Conservation (phyloP, 2,797 vertebrate genomes). For the Cossypha polioptera region DNA sequence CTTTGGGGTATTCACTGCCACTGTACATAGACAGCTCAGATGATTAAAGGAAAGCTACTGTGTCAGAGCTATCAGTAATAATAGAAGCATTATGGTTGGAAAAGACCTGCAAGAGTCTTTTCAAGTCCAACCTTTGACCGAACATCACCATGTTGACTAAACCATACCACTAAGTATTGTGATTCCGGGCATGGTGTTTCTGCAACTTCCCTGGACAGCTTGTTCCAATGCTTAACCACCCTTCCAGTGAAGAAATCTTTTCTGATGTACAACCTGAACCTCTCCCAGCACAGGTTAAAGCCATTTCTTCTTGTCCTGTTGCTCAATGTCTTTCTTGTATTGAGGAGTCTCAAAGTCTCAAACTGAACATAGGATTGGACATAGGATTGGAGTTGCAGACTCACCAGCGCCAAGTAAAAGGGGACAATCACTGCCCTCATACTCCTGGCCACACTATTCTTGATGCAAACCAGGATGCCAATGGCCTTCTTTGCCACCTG, state of each 20-base stretch:
- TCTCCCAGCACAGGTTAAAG: neutral
- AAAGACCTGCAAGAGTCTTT: neutral
- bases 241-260: neutral
- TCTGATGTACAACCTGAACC: neutral
- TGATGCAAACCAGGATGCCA: neutral
- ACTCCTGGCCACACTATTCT: neutral
- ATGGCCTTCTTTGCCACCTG: neutral
- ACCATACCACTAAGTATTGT: too few species aligned
- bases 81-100: neutral
- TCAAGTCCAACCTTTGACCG: accelerated
- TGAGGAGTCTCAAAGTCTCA: too few species aligned
- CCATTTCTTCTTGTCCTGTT: neutral
- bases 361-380: neutral
- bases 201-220: neutral
- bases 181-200: accelerated
- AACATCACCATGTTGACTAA: neutral
- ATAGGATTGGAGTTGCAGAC: neutral
- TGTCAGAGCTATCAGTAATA: neutral
- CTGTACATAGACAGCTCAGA: neutral
- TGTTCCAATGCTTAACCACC: neutral
- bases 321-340: neutral
- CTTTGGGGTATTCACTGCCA: neutral
- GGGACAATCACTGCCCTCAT: neutral
- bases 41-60: neutral
- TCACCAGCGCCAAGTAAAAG: neutral